phyloP scores from a whole-genome alignment of 2,797 vertebrate genomes.

The Arnoldichthys spilopterus region DNA sequence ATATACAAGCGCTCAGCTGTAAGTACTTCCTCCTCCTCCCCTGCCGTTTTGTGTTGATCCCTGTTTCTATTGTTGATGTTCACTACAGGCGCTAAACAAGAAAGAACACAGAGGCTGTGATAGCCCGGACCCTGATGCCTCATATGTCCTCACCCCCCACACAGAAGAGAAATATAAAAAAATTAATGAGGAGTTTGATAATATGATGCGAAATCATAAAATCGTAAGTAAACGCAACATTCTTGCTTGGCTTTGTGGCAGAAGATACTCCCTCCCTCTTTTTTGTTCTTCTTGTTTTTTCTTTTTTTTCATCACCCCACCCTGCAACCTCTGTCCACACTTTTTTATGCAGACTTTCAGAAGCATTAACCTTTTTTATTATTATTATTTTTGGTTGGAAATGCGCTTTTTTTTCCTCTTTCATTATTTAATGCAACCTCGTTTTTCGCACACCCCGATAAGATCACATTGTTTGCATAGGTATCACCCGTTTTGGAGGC shows the following conservation, averaged over 20 bases:
- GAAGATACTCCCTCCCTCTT: slow-evolving; percentile 68
- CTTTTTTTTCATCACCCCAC: slow-evolving; percentile 61
- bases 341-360: slow-evolving; percentile 63
- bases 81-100: slow-evolving; percentile 99
- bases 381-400: slow-evolving; percentile 62
- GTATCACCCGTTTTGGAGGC: slow-evolving; percentile 8
- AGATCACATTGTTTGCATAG: slow-evolving; percentile 76
- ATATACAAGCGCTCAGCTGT: slow-evolving; percentile 99
- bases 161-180: slow-evolving; percentile 99
- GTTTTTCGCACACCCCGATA: slow-evolving; percentile 76
- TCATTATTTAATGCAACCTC: slow-evolving; percentile 66
- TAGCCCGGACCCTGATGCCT: slow-evolving; percentile 99
- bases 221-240: slow-evolving; percentile 87
- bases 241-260: slow-evolving; percentile 85
- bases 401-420: slow-evolving; percentile 63
- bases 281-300: slow-evolving; percentile 56
- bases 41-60: slow-evolving; percentile 97
- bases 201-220: slow-evolving; percentile 99
- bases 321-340: slow-evolving; percentile 70
- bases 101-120: slow-evolving; percentile 99
- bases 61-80: slow-evolving; percentile 98
- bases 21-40: slow-evolving; percentile 88
- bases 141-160: slow-evolving; percentile 99
- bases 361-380: slow-evolving; percentile 57
- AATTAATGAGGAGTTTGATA: slow-evolving; percentile 99